Evolutionary conservation across 1,140 invertebrate genomes (phyloP), one percentile per base, ranked within the genome.

Genomic region (Pemphigus obesinymphae): DNA sequence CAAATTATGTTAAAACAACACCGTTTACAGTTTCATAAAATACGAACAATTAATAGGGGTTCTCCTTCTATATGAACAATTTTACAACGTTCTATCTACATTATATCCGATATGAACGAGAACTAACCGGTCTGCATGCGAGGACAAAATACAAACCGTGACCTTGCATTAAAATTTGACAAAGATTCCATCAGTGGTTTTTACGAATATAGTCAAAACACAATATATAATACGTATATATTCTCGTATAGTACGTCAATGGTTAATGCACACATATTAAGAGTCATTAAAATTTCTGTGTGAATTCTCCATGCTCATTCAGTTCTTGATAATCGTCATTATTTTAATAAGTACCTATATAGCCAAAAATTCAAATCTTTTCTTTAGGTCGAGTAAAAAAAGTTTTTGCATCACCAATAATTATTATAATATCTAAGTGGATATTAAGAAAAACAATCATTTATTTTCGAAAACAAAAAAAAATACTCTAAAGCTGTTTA

Each of bases 91-190:
- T n/a, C n/a, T n/a, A n/a, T n/a, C n/a, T n/a, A n/a, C n/a, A n/a
- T n/a, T n/a, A n/a, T n/a, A n/a, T n/a, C n/a, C n/a, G n/a, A n/a
- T n/a, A n/a, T n/a, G n/a, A 37, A 66, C 11, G 11, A 76, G 23
- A 78, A 58, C n/a, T 29, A 78, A 78, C 75, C 75, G 75, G 75
- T 78, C 53, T 61, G 31, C 23, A n/a, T 5, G 37, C 75, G 53
- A 78, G 75, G 75, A 78, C 75, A 58, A 3, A 26, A 61, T 5
- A 61, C 23, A 58, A 61, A 58, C 37, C n/a, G 23, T 61, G 53
- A 78, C 75, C 75, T 78, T 78, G 50, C 15, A 48, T 61, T 58
- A 43, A 76, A 66, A 10, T 1, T 20, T 37, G 66, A 43, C n/a
- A 26, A 70, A 23, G 34, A 66, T 70, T 70, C 40, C 37, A 43